These are phyloP conservation scores for Spheniscus humboldti DNA, from an alignment of 2,797 vertebrate genomes.

Conservation along the genomic window DNA sequence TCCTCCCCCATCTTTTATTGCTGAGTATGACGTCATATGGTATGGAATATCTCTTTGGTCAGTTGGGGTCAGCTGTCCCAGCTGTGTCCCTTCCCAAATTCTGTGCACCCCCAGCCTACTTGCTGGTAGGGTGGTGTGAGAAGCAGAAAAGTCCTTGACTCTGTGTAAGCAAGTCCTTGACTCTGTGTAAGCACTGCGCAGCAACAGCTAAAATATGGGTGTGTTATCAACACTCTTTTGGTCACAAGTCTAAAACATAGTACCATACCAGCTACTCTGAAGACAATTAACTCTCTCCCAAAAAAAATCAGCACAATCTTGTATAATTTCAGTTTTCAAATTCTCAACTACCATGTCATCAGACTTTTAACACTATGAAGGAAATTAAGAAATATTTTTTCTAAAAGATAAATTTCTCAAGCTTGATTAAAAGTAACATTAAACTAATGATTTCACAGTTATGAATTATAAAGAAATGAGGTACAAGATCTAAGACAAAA, in stretches of 20 bases:
- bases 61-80: not conserved
- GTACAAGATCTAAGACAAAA: not conserved
- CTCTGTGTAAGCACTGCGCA: not conserved
- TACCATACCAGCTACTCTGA: not conserved
- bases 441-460: not conserved
- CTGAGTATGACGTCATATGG: not conserved
- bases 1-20: not conserved
- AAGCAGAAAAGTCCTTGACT: not conserved
- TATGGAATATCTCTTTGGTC: not conserved
- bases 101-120: too few relatives aligned
- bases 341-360: not conserved
- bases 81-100: too few relatives aligned
- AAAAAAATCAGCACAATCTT: not conserved
- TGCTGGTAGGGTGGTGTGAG: too few relatives aligned
- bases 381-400: not conserved
- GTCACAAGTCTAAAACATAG: not conserved
- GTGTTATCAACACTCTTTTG: too few relatives aligned
- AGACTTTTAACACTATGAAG: not conserved
- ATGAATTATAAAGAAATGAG: not conserved
- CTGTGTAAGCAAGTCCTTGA: too few relatives aligned
- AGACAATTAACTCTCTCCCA: not conserved
- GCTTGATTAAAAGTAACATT: not conserved
- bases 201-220: not conserved
- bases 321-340: not conserved
- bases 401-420: not conserved